Evolutionary conservation across 2,888 invertebrate species (phyloP).

Genomic region (Lingula anatina): DNA sequence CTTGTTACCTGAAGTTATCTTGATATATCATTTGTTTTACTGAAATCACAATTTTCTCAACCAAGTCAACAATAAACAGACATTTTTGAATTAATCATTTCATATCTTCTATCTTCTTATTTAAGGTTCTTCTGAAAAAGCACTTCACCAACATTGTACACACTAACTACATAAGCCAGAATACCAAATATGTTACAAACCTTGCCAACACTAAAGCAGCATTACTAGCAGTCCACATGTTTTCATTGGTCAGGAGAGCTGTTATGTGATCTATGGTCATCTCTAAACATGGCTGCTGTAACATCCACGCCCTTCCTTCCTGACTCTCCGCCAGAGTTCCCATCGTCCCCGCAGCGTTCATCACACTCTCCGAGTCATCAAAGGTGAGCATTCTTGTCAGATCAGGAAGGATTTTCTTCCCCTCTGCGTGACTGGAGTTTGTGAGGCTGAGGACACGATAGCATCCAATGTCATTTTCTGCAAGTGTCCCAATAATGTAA

Average conservation of each 20-base stretch:
- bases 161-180: no score
- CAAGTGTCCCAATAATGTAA: slow-evolving; percentile 50
- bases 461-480: slow-evolving; percentile 48
- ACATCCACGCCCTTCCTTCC: slow-evolving; percentile 47
- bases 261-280: slow-evolving; percentile 37
- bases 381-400: slow-evolving; percentile 46
- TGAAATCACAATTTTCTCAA: no score
- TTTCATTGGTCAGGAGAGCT: slow-evolving; percentile 35
- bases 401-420: slow-evolving; percentile 32
- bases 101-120: no score
- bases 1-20: no score
- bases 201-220: slow-evolving; percentile 50
- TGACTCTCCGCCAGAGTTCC: slow-evolving; percentile 49
- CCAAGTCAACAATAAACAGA: no score
- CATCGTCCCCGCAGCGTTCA: slow-evolving; percentile 52
- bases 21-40: no score
- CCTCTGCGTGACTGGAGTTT: slow-evolving; percentile 21
- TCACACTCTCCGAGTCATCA: slow-evolving; percentile 50
- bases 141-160: no score
- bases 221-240: slow-evolving; percentile 52
- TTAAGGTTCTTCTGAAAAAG: no score
- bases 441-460: slow-evolving; percentile 38
- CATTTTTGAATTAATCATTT: no score
- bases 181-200: no score
- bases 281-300: slow-evolving; percentile 34